Evolutionary conservation across 2,797 vertebrate species (phyloP), one percentile per base, ranked within the genome.

Genomic region (Oceanodroma leucorhoa): DNA sequence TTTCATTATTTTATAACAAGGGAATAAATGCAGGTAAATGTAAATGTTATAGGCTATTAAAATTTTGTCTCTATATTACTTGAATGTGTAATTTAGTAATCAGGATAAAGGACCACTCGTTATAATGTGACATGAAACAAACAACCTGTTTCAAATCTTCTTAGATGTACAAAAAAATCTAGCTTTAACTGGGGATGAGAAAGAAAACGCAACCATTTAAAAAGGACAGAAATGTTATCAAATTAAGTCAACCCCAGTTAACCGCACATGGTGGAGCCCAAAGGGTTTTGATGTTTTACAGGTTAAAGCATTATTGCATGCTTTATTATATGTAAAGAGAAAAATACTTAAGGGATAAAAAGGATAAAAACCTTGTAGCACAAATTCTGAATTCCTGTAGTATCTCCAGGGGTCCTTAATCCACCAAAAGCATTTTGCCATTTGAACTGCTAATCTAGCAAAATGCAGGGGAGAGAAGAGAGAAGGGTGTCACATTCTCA

Each of bases 321-420:
- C 14, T 70, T 95, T 95, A 40, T 89, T 82, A 32, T 27, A 73
- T 2, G 5, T 27, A 76, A 40, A 60, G 36, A 86, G 58, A 80
- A 93, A 94, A 94, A 87, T 64, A 93, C 2, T 1, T 79, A 89
- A 64, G 46, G 57, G 60, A 94, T 94, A 93, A 88, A 92, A 94
- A 32, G 65, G 71, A 89, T 90, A 73, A 94, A 93, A 92, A 69
- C 11, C 57, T 72, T 87, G 66, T 51, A 79, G 54, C 48, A 83
- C 34, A 69, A 88, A 90, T 79, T 83, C 58, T 65, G 54, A 29
- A 71, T 91, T 93, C 72, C 80, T 92, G 58, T 83, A 32, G 40
- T 83, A 41, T 89, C 84, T 92, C 82, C 72, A 93, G 89, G 55
- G 70, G 41, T 87, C 53, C 26, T 84, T 96, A 94, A 97, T 90